phyloP scores from a whole-genome alignment of 23 tunicate genomes.

The Halocynthia roretzi region DNA sequence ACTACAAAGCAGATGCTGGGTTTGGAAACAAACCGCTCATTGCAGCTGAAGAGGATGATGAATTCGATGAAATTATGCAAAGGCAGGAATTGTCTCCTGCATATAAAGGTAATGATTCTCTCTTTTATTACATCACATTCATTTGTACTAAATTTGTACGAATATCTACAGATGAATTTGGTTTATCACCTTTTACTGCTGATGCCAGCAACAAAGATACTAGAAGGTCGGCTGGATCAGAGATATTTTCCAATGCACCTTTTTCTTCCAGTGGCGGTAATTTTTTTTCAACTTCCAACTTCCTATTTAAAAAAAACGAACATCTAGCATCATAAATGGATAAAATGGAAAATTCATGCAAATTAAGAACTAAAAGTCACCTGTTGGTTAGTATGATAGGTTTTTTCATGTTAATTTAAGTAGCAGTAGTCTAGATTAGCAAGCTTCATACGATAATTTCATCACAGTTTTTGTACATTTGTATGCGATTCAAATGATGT shows the following conservation, averaged over 20 bases:
- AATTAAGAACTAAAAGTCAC: neutral
- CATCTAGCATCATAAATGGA: neutral
- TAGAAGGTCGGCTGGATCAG: constrained; percentile 59
- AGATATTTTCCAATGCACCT: constrained; percentile 74
- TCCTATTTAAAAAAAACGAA: neutral
- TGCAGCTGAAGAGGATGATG: constrained; percentile 21
- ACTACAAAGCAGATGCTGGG: constrained; percentile 19
- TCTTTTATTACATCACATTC: too few relatives aligned
- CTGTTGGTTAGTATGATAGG: neutral
- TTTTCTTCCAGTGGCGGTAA: constrained; percentile 4
- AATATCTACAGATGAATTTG: constrained; percentile 29
- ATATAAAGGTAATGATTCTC: too few relatives aligned
- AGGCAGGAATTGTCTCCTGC: too few relatives aligned
- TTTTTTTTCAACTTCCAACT: neutral
- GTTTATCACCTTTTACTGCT: constrained; percentile 36
- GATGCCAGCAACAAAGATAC: constrained; percentile 1
- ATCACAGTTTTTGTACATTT: too few relatives aligned
- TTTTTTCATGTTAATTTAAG: neutral
- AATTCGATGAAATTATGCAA: neutral
- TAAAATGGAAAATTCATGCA: neutral
- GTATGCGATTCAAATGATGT: too few relatives aligned
- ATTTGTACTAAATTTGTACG: too few relatives aligned
- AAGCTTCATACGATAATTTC: too few relatives aligned
- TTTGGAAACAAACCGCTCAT: constrained; percentile 20
- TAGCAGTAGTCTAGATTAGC: too few relatives aligned